These are phyloP conservation scores for Propithecus perrieri DNA, from an alignment of 2,797 vertebrate genomes.

Conservation along the genomic window DNA sequence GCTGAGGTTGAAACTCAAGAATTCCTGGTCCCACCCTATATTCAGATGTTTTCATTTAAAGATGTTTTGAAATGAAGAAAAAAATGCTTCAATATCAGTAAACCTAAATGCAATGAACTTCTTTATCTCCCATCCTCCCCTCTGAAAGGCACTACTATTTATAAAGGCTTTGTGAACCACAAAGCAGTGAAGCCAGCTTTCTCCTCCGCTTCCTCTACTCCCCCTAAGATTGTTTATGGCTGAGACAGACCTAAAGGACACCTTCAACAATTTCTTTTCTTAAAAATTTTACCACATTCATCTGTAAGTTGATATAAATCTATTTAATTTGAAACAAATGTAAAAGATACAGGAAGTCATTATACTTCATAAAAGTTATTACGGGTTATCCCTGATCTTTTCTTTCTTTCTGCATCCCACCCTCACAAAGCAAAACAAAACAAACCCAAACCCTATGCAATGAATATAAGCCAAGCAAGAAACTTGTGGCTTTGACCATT, in stretches of 20 bases:
- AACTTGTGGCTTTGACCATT: slow-evolving; percentile 58
- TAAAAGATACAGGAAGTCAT: slow-evolving; percentile 26
- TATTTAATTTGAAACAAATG: slow-evolving; percentile 46
- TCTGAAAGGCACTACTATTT: slow-evolving; percentile 67
- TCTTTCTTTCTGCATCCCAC: slow-evolving; percentile 34
- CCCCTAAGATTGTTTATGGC: slow-evolving; percentile 53
- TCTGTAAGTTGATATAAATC: slow-evolving; percentile 51
- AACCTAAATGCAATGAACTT: slow-evolving; percentile 57
- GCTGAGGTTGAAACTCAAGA: slow-evolving; percentile 54
- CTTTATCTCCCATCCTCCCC: slow-evolving; percentile 57
- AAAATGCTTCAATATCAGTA: slow-evolving; percentile 44
- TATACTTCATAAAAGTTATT: slow-evolving; percentile 21
- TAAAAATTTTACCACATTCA: slow-evolving; percentile 47
- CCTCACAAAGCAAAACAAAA: not conserved
- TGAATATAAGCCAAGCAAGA: slow-evolving; percentile 68
- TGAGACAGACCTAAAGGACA: slow-evolving; percentile 44
- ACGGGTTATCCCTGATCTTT: slow-evolving; percentile 57
- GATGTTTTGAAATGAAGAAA: slow-evolving; percentile 42
- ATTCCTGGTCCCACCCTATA: slow-evolving; percentile 60
- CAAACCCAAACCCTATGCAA: slow-evolving; percentile 11
- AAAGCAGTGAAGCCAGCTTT: slow-evolving; percentile 38
- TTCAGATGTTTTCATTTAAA: slow-evolving; percentile 64
- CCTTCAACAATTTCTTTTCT: not conserved
- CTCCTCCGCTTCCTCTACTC: slow-evolving; percentile 31
- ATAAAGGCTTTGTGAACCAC: slow-evolving; percentile 66